Evolutionary conservation across 2,888 invertebrate species (phyloP), one percentile per base, ranked within the genome.

Genomic region (Sarcophaga variegata): DNA sequence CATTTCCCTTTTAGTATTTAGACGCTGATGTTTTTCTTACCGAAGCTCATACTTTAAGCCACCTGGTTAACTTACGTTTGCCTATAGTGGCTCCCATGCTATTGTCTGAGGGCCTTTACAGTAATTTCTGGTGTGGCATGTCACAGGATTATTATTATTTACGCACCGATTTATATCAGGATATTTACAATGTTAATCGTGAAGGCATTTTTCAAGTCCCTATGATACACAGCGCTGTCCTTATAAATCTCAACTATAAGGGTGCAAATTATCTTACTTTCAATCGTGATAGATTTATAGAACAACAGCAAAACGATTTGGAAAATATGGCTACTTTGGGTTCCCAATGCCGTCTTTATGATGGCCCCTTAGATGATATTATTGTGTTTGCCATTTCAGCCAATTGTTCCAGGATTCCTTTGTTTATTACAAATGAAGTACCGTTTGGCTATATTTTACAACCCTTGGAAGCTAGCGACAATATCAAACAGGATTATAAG

Each of bases 51-150:
- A 95, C 96, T 0, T 92, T 98, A 0, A 94, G 94, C 83, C 91
- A 94, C 71, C 93, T 98, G 27, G 95, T 97, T 0, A 91, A 92
- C 0, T 95, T 96, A 89, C 94, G 95, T 60, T 90, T 95, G 17
- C 94, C 95, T 4, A 94, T 98, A 12, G 95, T 96, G 4, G 96
- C 98, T 0, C 99, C 99, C 0, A 96, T 99, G 96, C 94, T 99
- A 49, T 94, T 96, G 78, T 97, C 98, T 0, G 97, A 97, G 85
- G 97, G 97, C 17, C 93, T 97, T 60, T 99, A 99, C 93, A 98
- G 98, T 22, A 99, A 99, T 93, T 99, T 98, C 93, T 99, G 99
- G 99, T 97, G 97, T 90, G 99, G 97, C 4, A 98, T 99, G 97
- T 96, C 97, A 0, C 94, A 95, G 0, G 95, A 96, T 86, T 98